These are phyloP conservation scores for Xanthorhoe designata DNA, from an alignment of 2,888 invertebrate genomes.

Conservation along the genomic window DNA sequence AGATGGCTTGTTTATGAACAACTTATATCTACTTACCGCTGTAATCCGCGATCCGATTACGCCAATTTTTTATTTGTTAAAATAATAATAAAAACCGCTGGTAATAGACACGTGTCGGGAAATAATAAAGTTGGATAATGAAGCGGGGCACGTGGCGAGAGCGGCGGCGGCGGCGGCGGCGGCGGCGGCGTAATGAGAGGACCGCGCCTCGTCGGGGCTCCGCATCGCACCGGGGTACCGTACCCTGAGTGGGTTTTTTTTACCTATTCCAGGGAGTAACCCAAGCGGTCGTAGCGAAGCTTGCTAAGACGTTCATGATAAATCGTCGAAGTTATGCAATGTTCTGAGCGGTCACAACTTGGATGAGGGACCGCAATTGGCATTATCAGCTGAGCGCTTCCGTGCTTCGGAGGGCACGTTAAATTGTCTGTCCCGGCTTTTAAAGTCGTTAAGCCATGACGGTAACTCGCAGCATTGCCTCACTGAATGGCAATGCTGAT, in stretches of 20 bases:
- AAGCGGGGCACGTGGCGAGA: constrained; percentile 68
- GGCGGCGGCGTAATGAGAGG: constrained; percentile 44
- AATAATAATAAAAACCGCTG: constrained; percentile 64
- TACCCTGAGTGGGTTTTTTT: neutral
- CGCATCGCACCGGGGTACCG: neutral
- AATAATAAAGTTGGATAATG: constrained; percentile 81
- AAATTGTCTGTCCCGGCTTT: too few species aligned
- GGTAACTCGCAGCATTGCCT: too few species aligned
- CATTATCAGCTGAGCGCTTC: too few species aligned
- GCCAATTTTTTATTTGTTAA: constrained; percentile 44
- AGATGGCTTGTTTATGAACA: constrained; percentile 79
- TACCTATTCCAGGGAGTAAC: neutral
- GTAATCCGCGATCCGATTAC: constrained; percentile 77
- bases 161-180: constrained; percentile 53
- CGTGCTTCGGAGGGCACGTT: too few species aligned
- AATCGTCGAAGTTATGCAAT: too few species aligned
- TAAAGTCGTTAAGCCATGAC: too few species aligned
- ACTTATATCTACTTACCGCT: constrained; percentile 58
- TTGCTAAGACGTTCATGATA: too few species aligned
- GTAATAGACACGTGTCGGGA: constrained; percentile 78
- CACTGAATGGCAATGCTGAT: too few species aligned
- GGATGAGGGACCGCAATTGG: too few species aligned
- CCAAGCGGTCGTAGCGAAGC: too few species aligned
- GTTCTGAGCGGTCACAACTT: too few species aligned
- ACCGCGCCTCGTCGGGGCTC: neutral